phyloP scores from a whole-genome alignment of 2,888 invertebrate genomes.

The Apotomis capreana region DNA sequence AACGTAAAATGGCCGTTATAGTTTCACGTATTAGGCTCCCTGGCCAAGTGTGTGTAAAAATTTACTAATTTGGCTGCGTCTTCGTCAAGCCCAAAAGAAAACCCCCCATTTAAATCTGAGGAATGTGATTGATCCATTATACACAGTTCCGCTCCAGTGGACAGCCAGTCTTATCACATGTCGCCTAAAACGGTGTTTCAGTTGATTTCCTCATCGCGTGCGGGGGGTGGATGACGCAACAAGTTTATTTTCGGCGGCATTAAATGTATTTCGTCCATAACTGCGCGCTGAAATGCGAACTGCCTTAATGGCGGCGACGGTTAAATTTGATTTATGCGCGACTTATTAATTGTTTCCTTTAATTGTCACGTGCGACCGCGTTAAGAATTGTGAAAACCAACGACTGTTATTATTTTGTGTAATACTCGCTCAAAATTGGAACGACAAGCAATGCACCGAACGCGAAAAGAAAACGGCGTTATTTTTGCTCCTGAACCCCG shows the following conservation, averaged over 20 bases:
- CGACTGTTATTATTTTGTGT: slow-evolving; percentile 18
- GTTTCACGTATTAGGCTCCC: too few relatives aligned
- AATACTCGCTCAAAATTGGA: neutral
- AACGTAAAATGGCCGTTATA: too few relatives aligned
- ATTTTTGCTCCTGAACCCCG: too few relatives aligned
- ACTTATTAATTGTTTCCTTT: slow-evolving; percentile 45
- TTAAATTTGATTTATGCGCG: slow-evolving; percentile 45
- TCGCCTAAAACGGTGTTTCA: slow-evolving; percentile 1
- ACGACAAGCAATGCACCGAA: neutral
- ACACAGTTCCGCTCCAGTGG: too few relatives aligned
- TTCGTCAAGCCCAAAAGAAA: too few relatives aligned
- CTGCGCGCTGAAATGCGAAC: slow-evolving; percentile 54
- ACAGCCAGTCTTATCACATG: too few relatives aligned
- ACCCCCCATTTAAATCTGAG: too few relatives aligned
- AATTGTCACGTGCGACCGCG: slow-evolving; percentile 44
- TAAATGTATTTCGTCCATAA: slow-evolving; percentile 57
- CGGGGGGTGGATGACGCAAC: slow-evolving; percentile 59
- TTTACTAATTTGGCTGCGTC: too few relatives aligned
- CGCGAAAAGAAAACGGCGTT: too few relatives aligned
- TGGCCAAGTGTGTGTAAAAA: too few relatives aligned
- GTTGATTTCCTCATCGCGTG: slow-evolving; percentile 52
- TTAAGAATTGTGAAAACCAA: slow-evolving; percentile 25
- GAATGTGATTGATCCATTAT: too few relatives aligned
- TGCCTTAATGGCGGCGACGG: slow-evolving; percentile 41
- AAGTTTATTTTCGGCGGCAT: slow-evolving; percentile 57